Evolutionary conservation across 2,797 vertebrate genomes (phyloP), one percentile per base, ranked within the genome.

Genomic region (Enteromius unitaeniatus): DNA sequence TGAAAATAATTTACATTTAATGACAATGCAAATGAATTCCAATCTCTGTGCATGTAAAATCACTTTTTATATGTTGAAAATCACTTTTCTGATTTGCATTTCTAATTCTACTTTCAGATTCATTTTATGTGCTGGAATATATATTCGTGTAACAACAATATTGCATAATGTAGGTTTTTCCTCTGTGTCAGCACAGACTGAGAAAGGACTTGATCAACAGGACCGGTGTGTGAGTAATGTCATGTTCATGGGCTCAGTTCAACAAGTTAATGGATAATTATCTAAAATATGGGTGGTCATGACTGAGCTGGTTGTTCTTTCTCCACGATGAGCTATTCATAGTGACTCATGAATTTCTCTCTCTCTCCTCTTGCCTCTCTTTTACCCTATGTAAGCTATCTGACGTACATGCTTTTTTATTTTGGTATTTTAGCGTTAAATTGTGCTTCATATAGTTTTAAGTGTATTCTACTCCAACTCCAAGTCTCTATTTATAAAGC

Each of bases 271-370:
- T 74, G 62, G 69, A 5, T 65, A 47, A 75, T 84, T 78, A 79
- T 73, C 58, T 47, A 31, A 79, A 84, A 79, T 73, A 65, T 73
- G 60, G 40, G 23, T 19, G 3, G 58, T 64, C 78, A 76, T 76
- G 60, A 58, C 70, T 81, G 69, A 55, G 42, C 58, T 69, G 53
- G n/a, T 68, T 58, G 62, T 72, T 76, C 45, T 82, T 42, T 75
- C 14, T 68, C 67, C 5, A 62, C 6, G 19, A 19, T 76, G 64
- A 76, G 81, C 37, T 55, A 55, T 79, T 72, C 53, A 67, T 31
- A 78, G 28, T 79, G n/a, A 67, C 37, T 75, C 80, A 62, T 81
- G 55, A 73, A 31, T n/a, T 4, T 55, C 79, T 88, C 88, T 72
- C 55, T 72, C 47, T 62, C 26, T 70, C 64, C n/a, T 40, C 45